Percentiles rank a stretch among this genome's conserved stretches.
Conservation (phyloP, 1,140 invertebrate species). For the Plodia interpunctella region DNA sequence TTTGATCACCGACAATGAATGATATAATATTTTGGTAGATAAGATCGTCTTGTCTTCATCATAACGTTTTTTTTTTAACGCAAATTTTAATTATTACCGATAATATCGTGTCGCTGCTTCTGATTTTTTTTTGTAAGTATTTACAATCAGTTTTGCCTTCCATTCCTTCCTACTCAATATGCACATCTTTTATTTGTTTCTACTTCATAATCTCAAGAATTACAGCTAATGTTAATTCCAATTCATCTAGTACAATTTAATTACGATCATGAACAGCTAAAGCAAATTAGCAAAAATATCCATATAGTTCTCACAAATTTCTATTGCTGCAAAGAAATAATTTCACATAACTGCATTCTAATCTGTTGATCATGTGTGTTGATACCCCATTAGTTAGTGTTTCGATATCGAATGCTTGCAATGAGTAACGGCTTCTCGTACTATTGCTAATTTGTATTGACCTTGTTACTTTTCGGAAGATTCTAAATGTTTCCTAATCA, state of each 20-base stretch:
- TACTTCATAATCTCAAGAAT: neutral
- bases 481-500: neutral
- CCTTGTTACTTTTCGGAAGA: neutral
- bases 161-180: too few species aligned
- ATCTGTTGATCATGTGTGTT: neutral
- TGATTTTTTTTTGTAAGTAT: too few species aligned
- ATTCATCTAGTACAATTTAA: neutral
- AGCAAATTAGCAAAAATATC: neutral
- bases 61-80: too few species aligned
- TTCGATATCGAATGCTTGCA: neutral
- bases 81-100: too few species aligned
- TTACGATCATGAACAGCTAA: neutral
- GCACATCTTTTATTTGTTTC: too few species aligned
- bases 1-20: too few species aligned
- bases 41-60: too few species aligned
- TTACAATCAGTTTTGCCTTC: too few species aligned
- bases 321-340: neutral
- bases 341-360: slow-evolving; percentile 2
- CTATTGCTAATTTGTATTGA: neutral
- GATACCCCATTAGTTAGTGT: slow-evolving; percentile 5
- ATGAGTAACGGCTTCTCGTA: neutral
- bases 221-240: neutral
- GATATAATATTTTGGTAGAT: too few species aligned
- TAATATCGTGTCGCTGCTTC: too few species aligned
- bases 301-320: neutral